Evolutionary conservation across 2,797 vertebrate species (phyloP), one percentile per base, ranked within the genome.

Genomic region (Paratrypauchen microcephalus): DNA sequence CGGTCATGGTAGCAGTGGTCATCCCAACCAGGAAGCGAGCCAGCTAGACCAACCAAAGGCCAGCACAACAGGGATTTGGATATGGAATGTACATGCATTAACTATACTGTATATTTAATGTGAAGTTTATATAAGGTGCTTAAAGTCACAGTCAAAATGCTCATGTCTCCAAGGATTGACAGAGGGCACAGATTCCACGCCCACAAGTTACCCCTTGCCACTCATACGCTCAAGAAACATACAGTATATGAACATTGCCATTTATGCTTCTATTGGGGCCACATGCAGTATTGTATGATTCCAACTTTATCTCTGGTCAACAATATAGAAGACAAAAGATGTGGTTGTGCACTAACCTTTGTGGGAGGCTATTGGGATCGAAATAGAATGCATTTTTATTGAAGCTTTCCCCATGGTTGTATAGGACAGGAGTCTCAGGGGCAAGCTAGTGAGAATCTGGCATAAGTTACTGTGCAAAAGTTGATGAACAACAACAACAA

Each of bases 311-410:
- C 57, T 52, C 79, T 86, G 79, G 88, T 91, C 88, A 89, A 79
- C 78, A 83, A 75, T 73, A 78, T 84, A 89, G 87, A 89, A 90
- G 85, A 68, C 74, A 69, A 77, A 58, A 81, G 3, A 80, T 76
- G 81, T 70, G 78, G 83, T 82, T 89, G 78, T 77, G 84, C 70
- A 28, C 72, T 93, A 89, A 92, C 89, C 91, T 87, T 85, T 76
- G 84, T 88, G 87, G 85, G 85, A 91, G 86, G 79, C 69, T 79
- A 86, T 83, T 72, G 64, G 73, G 63, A 81, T 68, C 77, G 83
- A 83, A 88, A 83, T 86, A 75, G 79, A 77, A 85, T 87, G 79
- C 85, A 71, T 78, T 28, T 57, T n/a, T 58, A 56, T 56, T 12
- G 23, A 26, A 45, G 41, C 41, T 56, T 56, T 56, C 54, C 21